A percentile compares a stretch with the other conserved stretches of the same genome.
Conservation (phyloP, 2,888 invertebrate genomes). For the Drosophila anomelani region DNA sequence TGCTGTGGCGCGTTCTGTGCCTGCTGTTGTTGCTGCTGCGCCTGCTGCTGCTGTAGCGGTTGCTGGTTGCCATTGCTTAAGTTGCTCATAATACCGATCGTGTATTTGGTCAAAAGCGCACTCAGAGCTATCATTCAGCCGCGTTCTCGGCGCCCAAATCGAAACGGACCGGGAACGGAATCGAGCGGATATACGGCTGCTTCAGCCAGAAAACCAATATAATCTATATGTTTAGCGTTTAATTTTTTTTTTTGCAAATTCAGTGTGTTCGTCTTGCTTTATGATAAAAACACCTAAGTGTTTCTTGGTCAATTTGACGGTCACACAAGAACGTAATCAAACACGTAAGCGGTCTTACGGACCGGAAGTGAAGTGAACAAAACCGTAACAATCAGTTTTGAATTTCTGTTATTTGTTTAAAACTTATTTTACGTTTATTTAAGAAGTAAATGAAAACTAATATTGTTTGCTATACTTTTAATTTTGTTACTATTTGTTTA, state of each 20-base stretch:
- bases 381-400: not conserved
- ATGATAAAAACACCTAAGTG: not conserved
- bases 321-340: not conserved
- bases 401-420: not conserved
- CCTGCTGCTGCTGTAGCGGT: constrained; percentile 57
- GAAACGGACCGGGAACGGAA: constrained; percentile 24
- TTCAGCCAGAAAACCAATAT: constrained; percentile 10
- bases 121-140: constrained; percentile 84
- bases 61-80: constrained; percentile 77
- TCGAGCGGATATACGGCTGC: constrained; percentile 14
- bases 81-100: constrained; percentile 84
- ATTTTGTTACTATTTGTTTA: too few species aligned
- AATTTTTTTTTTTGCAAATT: constrained; percentile 1
- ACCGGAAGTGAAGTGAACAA: not conserved
- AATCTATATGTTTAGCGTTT: constrained; percentile 7
- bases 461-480: too few species aligned
- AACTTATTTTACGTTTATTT: too few species aligned
- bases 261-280: not conserved
- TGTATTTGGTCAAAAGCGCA: constrained; percentile 83
- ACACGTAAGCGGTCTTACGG: not conserved
- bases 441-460: too few species aligned
- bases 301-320: not conserved
- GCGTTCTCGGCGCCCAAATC: constrained; percentile 50
- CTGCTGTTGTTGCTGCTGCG: constrained; percentile 49
- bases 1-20: constrained; percentile 43